Evolutionary conservation across 2,888 invertebrate species (phyloP), one percentile per base, ranked within the genome.

Genomic region (Aromia moschata): DNA sequence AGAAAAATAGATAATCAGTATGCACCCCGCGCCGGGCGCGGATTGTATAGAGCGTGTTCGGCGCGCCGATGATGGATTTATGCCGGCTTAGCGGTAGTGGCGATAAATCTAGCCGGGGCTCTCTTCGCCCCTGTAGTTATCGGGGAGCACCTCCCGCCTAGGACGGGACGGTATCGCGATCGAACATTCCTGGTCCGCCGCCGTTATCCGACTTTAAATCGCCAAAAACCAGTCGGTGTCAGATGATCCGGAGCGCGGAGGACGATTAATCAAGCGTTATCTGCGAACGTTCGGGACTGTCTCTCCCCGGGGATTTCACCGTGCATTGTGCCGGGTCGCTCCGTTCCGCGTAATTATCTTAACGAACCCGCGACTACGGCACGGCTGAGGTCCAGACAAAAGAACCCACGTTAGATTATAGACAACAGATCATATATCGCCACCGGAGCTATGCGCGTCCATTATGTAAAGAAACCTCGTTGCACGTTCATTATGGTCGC

Each of bases 191-290:
- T 72, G 71, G 72, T 69, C 70, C 70, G 65, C 69, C 66, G 68
- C 69, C 66, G 68, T 74, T 74, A 74, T 74, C 75, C 74, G 68
- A 66, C 62, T 70, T 71, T 70, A 70, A 73, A 77, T 77, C 77
- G 77, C 74, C 79, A 74, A 77, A 78, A 77, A 77, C 76, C 75
- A 73, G 77, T 75, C 74, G 73, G 70, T 70, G 74, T 72, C 74
- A 74, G 75, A 76, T 76, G 74, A 77, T 76, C 75, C 73, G 71
- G 73, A 71, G 74, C 73, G 74, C 72, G 71, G 70, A 70, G 60
- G 70, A 74, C 77, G 75, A 79, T 79, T 79, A 79, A 79, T 79
- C 79, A 79, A 76, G 69, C 68, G 74, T 78, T 79, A 79, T 79
- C 79, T 76, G 59, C 56, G 46, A 53, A 59, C 68, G 61, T 64